phyloP scores from a whole-genome alignment of 2,888 invertebrate genomes.

The Melanostoma mellinum region DNA sequence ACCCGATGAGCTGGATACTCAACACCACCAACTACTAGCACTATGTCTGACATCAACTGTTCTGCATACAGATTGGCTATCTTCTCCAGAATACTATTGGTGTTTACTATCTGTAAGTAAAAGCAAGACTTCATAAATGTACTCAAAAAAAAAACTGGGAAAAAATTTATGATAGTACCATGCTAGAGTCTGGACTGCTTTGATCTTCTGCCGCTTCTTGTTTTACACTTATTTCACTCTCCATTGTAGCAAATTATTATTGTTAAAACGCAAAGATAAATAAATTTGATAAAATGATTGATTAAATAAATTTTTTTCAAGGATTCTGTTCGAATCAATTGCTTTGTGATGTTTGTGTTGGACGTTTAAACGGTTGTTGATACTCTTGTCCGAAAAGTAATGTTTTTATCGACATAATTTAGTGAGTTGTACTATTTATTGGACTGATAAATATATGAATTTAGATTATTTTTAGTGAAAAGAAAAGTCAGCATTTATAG shows the following conservation, averaged over 20 bases:
- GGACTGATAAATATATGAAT: no score
- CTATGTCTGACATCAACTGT: conserved; percentile 94
- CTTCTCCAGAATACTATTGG: conserved; percentile 90
- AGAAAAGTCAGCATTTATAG: neutral
- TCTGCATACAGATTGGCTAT: conserved; percentile 93
- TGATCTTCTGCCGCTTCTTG: conserved; percentile 59
- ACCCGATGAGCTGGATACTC: conserved; percentile 94
- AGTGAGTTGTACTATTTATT: no score
- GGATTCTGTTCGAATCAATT: neutral
- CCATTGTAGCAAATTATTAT: conserved; percentile 31
- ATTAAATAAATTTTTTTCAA: neutral
- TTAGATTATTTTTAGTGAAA: conserved; percentile 1
- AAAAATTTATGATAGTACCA: conserved; percentile 51
- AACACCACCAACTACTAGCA: conserved; percentile 90
- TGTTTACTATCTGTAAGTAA: conserved; percentile 90
- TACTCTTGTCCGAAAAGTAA: no score
- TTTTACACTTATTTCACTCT: conserved; percentile 34
- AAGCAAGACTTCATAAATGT: conserved; percentile 8
- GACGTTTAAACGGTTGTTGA: no score
- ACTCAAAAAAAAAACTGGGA: neutral
- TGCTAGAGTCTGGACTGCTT: conserved; percentile 66
- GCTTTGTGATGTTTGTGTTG: no score
- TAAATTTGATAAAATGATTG: neutral
- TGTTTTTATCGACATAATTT: no score
- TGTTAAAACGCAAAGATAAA: neutral